Percentiles rank a stretch among this genome's conserved stretches.
Evolutionary conservation across 2,797 vertebrate species (phyloP).

Genomic region (Melanotaenia nigrans): DNA sequence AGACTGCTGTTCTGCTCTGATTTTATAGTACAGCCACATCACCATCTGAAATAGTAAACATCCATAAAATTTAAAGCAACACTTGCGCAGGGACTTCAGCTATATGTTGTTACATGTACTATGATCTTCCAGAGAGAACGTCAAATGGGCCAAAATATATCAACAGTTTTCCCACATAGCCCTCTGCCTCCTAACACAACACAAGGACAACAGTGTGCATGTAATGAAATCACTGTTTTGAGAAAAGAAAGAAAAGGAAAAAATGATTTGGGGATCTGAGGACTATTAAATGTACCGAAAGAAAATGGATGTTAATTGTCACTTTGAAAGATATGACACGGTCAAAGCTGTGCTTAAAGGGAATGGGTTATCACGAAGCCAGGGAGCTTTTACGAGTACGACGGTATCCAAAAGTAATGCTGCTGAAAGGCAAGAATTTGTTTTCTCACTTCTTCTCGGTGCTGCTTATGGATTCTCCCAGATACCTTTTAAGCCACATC

Average conservation of each 20-base stretch:
- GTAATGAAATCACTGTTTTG: neutral
- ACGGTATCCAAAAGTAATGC: slow-evolving; percentile 21
- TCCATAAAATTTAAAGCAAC: neutral
- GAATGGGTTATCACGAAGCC: slow-evolving; percentile 14
- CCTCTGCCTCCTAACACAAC: neutral
- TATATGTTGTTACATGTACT: neutral
- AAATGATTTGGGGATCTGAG: neutral
- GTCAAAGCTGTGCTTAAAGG: neutral
- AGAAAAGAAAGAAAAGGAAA: neutral
- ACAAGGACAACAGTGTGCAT: neutral
- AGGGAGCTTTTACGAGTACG: slow-evolving; percentile 4
- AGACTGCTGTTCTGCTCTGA: neutral
- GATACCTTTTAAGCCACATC: slow-evolving; percentile 55
- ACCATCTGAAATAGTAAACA: neutral
- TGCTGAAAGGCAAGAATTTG: slow-evolving; percentile 19
- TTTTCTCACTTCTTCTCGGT: slow-evolving; percentile 27
- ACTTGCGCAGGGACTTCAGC: neutral
- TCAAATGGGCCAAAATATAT: neutral
- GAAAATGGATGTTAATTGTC: neutral
- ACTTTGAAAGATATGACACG: neutral
- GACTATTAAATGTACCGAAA: neutral
- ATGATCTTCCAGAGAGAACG: neutral
- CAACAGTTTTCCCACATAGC: neutral
- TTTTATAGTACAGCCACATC: neutral
- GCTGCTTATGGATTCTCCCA: slow-evolving; percentile 35